These are phyloP conservation scores for Stenichneumon culpator DNA, from an alignment of 2,888 invertebrate species.

Conservation along the genomic window DNA sequence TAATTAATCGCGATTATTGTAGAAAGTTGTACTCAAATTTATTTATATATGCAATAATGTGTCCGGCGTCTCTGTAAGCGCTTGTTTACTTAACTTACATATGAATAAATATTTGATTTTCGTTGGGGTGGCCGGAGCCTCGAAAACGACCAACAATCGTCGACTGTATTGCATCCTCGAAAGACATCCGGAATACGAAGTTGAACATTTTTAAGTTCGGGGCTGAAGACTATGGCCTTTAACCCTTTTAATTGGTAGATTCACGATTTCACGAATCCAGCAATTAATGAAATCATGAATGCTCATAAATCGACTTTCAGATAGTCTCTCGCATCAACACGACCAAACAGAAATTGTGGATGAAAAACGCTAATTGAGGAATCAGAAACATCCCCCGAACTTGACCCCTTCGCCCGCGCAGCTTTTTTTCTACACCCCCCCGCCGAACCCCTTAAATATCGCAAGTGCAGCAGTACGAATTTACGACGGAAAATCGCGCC, in stretches of 20 bases:
- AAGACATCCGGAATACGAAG: neutral
- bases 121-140: neutral
- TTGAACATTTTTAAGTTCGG: too few species aligned
- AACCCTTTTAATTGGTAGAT: neutral
- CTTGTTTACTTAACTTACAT: neutral
- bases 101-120: neutral
- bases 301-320: slow-evolving; percentile 72
- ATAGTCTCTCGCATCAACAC: slow-evolving; percentile 65
- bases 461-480: slow-evolving; percentile 35
- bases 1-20: too few species aligned
- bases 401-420: slow-evolving; percentile 52
- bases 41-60: too few species aligned
- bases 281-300: slow-evolving; percentile 17
- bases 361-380: slow-evolving; percentile 78
- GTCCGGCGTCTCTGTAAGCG: neutral
- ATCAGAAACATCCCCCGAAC: slow-evolving; percentile 66
- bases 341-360: slow-evolving; percentile 35
- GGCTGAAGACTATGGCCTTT: neutral
- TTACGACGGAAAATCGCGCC: slow-evolving; percentile 41
- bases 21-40: too few species aligned
- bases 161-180: neutral
- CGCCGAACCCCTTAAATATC: neutral
- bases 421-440: neutral
- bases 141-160: neutral
- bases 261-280: too few species aligned